Base-by-base conservation (phyloP, 2,888 invertebrate genomes). In the Crossocerus cetratus region DNA sequence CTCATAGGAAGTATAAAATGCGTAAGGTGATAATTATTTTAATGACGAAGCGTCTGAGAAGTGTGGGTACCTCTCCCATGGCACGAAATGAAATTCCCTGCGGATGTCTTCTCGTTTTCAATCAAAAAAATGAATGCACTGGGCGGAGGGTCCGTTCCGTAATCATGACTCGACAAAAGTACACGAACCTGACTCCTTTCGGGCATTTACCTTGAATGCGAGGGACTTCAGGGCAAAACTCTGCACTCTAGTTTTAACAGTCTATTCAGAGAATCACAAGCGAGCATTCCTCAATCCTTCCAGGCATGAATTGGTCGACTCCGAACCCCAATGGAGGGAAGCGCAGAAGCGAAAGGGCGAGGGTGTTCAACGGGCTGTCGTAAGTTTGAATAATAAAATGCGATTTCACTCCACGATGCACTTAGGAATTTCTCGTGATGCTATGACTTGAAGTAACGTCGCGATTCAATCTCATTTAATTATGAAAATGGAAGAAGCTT, bases 241-340 rank as follows among this genome's bases (percentile, higher is more conserved):
- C 14, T 55, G 32, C 54, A 43, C 21, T 63, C 54, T 56, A 62
- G 65, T n/a, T 13, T 32, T 32, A 32, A 49, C 4, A 49, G 49
- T 49, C 3, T 49, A 16, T 49, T 49, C 49, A 49, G 49, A 49
- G 14, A 49, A 49, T 16, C 14, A 16, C 49, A 16, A 49, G 16
- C n/a, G 49, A 49, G 16, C 14, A 16, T 49, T 49, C 49, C n/a
- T 16, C 23, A 63, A 67, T 63, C 53, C 44, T 72, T 69, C 65
- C 69, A 91, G 92, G 78, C 91, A 91, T 80, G 96, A 96, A 90
- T 92, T 97, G 84, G 94, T 97, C 58, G 97, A 97, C 88, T 97
- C 97, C 5, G 96, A 96, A 83, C 94, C 94, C 64, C 97, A 97
- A 90, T 97, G 97, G 97, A 94, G 95, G 82, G 96, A 97, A 91